A percentile compares a stretch with the other conserved stretches of the same genome.
Evolutionary conservation across 2,113 vertebrate species (phyloP).

Genomic region (Pogonocichla stellata): DNA sequence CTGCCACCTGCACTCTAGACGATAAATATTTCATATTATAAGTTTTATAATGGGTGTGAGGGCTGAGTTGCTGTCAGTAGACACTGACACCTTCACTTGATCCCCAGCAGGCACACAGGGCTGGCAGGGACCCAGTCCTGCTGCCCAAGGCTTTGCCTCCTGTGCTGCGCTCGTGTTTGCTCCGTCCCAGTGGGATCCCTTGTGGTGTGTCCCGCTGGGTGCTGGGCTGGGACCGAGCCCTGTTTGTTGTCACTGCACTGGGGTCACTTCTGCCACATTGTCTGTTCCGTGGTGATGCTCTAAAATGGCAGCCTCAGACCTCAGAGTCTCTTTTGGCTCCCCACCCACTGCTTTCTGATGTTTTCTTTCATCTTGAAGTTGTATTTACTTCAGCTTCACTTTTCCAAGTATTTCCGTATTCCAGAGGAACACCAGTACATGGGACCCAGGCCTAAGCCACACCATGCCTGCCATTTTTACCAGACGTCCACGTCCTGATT

Average conservation of each 20-base stretch:
- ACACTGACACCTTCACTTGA: background rate
- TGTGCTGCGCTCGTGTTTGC: background rate
- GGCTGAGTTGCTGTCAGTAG: background rate
- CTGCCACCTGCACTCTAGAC: background rate
- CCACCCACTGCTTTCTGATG: background rate
- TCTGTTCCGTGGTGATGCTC: background rate
- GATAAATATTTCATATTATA: background rate
- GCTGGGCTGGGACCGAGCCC: background rate
- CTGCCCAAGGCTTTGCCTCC: background rate
- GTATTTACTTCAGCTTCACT: background rate
- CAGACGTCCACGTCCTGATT: background rate
- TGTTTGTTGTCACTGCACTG: background rate
- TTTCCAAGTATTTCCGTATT: background rate
- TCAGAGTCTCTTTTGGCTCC: background rate
- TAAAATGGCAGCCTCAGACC: background rate
- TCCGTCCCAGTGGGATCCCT: background rate
- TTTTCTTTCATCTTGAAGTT: background rate
- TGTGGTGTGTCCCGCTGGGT: accelerated
- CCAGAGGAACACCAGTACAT: background rate
- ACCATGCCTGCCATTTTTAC: background rate
- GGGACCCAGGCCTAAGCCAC: background rate
- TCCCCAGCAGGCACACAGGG: background rate
- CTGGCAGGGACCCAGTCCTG: background rate
- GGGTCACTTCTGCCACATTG: background rate
- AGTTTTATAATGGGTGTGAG: background rate